Conservation (phyloP, 1,140 invertebrate genomes). For the Neocloeon triangulifer region DNA sequence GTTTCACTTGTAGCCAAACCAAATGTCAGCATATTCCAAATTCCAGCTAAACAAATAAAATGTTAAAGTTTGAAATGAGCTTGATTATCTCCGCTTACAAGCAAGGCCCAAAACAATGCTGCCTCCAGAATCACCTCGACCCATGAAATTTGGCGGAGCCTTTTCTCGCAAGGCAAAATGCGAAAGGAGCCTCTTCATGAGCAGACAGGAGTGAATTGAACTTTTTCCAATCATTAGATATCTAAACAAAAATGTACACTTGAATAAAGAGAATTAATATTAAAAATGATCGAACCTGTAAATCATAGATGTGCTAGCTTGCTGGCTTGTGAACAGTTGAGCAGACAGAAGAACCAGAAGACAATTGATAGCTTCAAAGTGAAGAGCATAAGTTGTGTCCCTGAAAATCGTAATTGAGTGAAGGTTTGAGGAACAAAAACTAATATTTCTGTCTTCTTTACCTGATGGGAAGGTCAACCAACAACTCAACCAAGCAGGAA, state of each 20-base stretch:
- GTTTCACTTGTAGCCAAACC: conserved; percentile 26
- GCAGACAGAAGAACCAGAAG: conserved; percentile 68
- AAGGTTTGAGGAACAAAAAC: conserved; percentile 28
- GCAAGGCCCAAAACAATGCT: conserved; percentile 68
- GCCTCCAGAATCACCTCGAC: conserved; percentile 32
- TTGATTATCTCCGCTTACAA: conserved; percentile 22
- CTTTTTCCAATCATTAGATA: conserved; percentile 51
- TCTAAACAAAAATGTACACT: conserved; percentile 20
- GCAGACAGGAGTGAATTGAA: conserved; percentile 39
- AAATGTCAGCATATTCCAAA: conserved; percentile 56
- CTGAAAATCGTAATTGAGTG: conserved; percentile 22
- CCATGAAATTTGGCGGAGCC: conserved; percentile 42
- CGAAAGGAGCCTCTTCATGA: conserved; percentile 52
- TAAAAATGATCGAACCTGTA: conserved; percentile 22
- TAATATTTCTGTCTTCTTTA: conserved; percentile 50
- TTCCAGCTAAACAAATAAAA: conserved; percentile 34
- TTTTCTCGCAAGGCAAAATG: conserved; percentile 57
- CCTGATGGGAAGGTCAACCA: neutral
- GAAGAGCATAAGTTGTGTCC: conserved; percentile 70
- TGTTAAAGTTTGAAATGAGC: neutral
- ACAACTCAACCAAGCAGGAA: neutral
- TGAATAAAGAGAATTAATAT: conserved; percentile 1
- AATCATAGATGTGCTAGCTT: conserved; percentile 35
- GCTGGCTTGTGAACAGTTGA: conserved; percentile 56
- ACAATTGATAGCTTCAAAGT: conserved; percentile 70